Base-by-base conservation (phyloP, 2,797 vertebrate species). In the Chrysocyon brachyurus region DNA sequence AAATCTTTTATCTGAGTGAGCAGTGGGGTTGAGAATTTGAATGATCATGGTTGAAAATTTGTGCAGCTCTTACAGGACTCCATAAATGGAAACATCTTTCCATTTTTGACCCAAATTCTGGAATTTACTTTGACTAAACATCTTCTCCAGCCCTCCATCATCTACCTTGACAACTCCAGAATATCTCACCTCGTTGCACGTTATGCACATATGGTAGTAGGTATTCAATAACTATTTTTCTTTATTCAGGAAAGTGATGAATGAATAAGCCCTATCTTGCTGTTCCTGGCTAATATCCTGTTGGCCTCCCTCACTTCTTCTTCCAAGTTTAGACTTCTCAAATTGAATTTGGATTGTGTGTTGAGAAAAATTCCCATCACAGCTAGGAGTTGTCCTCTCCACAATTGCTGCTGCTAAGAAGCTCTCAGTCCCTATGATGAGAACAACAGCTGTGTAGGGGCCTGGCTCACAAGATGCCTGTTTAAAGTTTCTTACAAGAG, bases 261-360 rank as follows among this genome's bases (percentile, higher is more conserved):
- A 56, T 46, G 8, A 75, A 46, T 61, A 83, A 64, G 24, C 31
- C 22, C 36, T 14, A 2, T 85, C n/a, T 81, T 61, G 72, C 49
- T 31, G 64, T 90, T 54, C 28, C 66, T 82, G 33, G 75, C n/a
- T 83, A 6, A 36, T n/a, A 33, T 16, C 31, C 64, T 57, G 0
- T 6, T 87, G 63, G 36, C 49, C 17, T 79, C 49, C n/a, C 31
- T 87, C n/a, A 28, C 36, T 87, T 61, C 73, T 49, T 68, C 59
- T 66, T 16, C 22, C 66, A 61, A 64, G 70, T 31, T 59, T 75
- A 57, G 72, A 17, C 64, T 96, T 79, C 61, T 46, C 73, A 91
- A 56, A 64, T 14, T 72, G 36, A 54, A 82, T 92, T 84, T 94
- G 49, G 52, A 86, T 83, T 91, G 22, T 79, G 22, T 46, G 19